Percentiles rank a stretch among this genome's conserved stretches.
phyloP scores from a whole-genome alignment of 2,797 vertebrate genomes.

The Natrix natrix region DNA sequence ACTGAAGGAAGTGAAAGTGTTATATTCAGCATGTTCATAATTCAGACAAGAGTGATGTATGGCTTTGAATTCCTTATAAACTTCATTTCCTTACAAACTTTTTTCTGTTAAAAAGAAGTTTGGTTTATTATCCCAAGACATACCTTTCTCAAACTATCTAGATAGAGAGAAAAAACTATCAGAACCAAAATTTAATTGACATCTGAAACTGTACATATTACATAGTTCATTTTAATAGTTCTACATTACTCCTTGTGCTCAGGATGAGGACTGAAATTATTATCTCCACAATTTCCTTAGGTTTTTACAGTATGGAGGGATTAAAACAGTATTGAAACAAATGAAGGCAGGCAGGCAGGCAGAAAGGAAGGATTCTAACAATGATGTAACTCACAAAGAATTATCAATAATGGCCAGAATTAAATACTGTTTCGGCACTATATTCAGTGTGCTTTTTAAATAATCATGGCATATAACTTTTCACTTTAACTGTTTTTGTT shows the following conservation, averaged over 20 bases:
- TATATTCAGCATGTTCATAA: conserved; percentile 14
- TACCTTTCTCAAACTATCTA: not conserved
- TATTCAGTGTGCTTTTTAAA: conserved; percentile 5
- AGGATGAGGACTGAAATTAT: not conserved
- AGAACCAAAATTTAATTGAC: conserved; percentile 7
- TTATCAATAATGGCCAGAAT: conserved; percentile 36
- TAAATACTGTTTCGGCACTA: conserved; percentile 35
- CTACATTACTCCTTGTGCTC: not conserved
- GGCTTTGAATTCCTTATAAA: not conserved
- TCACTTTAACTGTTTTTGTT: not conserved
- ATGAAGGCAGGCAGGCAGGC: conserved; percentile 3
- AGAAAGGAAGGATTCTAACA: not conserved
- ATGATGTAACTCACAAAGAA: conserved; percentile 45
- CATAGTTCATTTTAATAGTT: conserved; percentile 11
- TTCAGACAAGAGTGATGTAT: conserved; percentile 31
- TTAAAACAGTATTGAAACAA: conserved; percentile 39
- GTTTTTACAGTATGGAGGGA: conserved; percentile 21
- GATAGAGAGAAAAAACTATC: not conserved
- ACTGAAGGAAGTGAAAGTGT: conserved; percentile 14
- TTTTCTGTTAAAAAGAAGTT: not conserved
- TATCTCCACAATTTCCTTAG: conserved; percentile 4
- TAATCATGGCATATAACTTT: not conserved
- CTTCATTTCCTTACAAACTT: not conserved
- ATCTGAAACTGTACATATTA: not conserved
- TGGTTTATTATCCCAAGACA: not conserved